Percentiles rank a stretch among this genome's conserved stretches.
Evolutionary conservation across 2,888 invertebrate genomes (phyloP).

Genomic region (Drosophila subsilvestris): DNA sequence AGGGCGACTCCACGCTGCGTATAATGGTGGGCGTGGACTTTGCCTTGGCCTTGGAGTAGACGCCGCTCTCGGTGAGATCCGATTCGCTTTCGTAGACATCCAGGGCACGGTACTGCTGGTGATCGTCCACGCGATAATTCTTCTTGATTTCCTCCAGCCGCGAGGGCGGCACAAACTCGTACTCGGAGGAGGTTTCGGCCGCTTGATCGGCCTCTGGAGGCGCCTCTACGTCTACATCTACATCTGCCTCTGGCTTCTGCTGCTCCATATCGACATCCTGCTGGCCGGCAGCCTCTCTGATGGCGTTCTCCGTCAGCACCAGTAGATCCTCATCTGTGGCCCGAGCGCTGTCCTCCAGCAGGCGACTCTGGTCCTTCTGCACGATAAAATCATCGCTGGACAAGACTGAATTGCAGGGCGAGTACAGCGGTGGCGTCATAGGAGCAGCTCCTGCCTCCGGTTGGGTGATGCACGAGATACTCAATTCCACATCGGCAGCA

Average conservation of each 20-base stretch:
- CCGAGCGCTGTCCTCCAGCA: constrained; percentile 65
- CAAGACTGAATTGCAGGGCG: constrained; percentile 80
- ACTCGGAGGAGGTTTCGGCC: constrained; percentile 55
- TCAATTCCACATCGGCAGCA: constrained; percentile 67
- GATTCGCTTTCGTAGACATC: constrained; percentile 87
- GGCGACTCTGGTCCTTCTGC: constrained; percentile 78
- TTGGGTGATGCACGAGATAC: constrained; percentile 5
- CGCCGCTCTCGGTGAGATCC: constrained; percentile 83
- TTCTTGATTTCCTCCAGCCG: constrained; percentile 55
- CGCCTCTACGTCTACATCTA: not conserved
- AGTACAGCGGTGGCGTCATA: constrained; percentile 38
- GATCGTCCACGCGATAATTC: constrained; percentile 82
- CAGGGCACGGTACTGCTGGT: constrained; percentile 83
- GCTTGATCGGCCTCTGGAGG: constrained; percentile 15
- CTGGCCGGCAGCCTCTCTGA: constrained; percentile 45
- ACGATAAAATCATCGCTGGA: constrained; percentile 84
- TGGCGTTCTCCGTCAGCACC: constrained; percentile 71
- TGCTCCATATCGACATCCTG: not conserved
- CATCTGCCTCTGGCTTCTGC: not conserved
- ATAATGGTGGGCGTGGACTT: constrained; percentile 70
- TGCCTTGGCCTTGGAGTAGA: constrained; percentile 76
- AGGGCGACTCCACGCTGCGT: constrained; percentile 69
- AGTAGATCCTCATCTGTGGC: constrained; percentile 81
- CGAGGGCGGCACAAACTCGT: constrained; percentile 70
- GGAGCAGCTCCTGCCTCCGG: not conserved